Percentiles rank a stretch among this genome's conserved stretches.
phyloP scores from a whole-genome alignment of 2,888 invertebrate genomes.

The Platycnemis pennipes region DNA sequence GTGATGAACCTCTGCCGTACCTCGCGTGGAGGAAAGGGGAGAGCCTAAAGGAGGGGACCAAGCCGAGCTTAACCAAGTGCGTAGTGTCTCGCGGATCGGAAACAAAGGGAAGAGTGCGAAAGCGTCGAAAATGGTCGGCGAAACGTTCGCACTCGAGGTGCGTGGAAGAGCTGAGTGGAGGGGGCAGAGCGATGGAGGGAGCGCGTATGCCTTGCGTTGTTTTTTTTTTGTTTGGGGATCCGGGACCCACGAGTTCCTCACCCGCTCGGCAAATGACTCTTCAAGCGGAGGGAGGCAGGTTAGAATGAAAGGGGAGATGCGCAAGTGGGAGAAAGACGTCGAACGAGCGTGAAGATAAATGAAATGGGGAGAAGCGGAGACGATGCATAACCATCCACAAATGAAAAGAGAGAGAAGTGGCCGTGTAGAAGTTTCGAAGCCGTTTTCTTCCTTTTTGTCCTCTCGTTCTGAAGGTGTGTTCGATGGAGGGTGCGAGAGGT shows the following conservation, averaged over 20 bases:
- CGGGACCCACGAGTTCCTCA: background rate
- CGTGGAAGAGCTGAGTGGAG: background rate
- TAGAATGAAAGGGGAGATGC: background rate
- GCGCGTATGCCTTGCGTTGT: too few relatives aligned
- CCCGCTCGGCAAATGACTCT: background rate
- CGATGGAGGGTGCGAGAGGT: background rate
- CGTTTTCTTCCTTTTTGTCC: background rate
- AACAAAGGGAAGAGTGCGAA: slow-evolving; percentile 5
- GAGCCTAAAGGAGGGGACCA: background rate
- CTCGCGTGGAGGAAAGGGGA: background rate
- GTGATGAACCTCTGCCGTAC: too few relatives aligned
- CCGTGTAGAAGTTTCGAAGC: background rate
- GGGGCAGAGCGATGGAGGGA: too few relatives aligned
- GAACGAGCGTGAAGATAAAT: background rate
- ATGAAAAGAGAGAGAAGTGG: background rate
- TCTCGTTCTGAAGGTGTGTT: background rate
- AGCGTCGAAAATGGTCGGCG: slow-evolving; percentile 31
- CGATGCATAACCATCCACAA: slow-evolving; percentile 3
- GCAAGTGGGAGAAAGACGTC: background rate
- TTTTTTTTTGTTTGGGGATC: background rate
- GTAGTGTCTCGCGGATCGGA: slow-evolving; percentile 22
- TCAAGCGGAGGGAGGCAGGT: background rate
- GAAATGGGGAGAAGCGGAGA: background rate
- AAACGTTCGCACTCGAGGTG: background rate
- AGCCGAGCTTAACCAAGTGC: slow-evolving; percentile 13